Percentiles rank a stretch among this genome's conserved stretches.
Evolutionary conservation across 92 coral and sea anemone genomes (phyloP).

Genomic region (Pocillopora grandis): DNA sequence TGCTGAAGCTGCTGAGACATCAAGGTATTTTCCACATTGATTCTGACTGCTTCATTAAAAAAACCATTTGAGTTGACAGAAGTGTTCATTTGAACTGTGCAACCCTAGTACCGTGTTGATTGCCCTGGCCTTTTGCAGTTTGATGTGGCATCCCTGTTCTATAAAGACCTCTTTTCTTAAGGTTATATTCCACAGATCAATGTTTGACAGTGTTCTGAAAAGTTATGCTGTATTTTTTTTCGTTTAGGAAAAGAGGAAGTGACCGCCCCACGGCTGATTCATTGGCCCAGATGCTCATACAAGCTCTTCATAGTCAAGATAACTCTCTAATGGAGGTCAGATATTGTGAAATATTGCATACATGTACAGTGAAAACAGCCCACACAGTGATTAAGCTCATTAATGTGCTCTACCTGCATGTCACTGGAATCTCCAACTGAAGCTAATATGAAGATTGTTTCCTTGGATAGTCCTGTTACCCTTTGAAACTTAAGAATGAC

Average conservation of each 20-base stretch:
- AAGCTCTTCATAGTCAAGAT: conserved; percentile 95
- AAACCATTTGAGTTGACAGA: not conserved
- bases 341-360: not conserved
- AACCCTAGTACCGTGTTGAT: not conserved
- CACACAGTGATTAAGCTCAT: too few relatives aligned
- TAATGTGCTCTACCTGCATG: too few relatives aligned
- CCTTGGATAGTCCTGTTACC: too few relatives aligned
- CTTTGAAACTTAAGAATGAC: too few relatives aligned
- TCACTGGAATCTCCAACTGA: too few relatives aligned
- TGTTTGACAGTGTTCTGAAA: not conserved
- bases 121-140: too few relatives aligned
- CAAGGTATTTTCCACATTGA: not conserved
- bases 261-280: conserved; percentile 76
- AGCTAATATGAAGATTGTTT: too few relatives aligned
- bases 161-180: too few relatives aligned
- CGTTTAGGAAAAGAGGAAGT: conserved; percentile 18
- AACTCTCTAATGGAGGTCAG: conserved; percentile 80
- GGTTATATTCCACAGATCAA: too few relatives aligned
- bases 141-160: too few relatives aligned
- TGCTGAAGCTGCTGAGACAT: conserved; percentile 24
- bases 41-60: not conserved
- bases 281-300: conserved; percentile 85
- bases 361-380: too few relatives aligned
- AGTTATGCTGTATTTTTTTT: not conserved
- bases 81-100: not conserved